Evolutionary conservation across 1,140 invertebrate species (phyloP), one percentile per base, ranked within the genome.

Genomic region (Anoplolepis gracilipes): DNA sequence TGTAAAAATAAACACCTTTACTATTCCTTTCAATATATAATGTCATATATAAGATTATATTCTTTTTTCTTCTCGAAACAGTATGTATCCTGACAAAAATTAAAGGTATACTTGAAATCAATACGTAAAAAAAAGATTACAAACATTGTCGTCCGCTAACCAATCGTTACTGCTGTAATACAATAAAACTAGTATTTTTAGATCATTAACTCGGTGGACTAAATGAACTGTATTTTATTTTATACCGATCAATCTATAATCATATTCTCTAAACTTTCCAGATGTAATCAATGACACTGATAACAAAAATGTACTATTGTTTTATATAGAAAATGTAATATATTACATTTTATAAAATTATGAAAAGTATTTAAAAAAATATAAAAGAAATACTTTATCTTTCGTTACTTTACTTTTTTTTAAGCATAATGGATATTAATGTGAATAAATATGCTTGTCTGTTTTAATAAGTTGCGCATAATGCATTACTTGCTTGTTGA

Each of bases 401-500:
- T n/a, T n/a, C n/a, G 8, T 42, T 42, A 10, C 10, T 42, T 42
- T 42, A 42, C 1, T n/a, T 78, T 61, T 70, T 10, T n/a, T 4
- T 39, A 69, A 70, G 16, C 5, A 30, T 19, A 75, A n/a, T 3
- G 33, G 0, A 39, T 19, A 39, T 61, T 33, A 33, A 33, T 16
- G 39, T 7, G 1, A 13, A 39, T 57, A 2, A 62, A 61, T 33
- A n/a, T n/a, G 86, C 78, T 91, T 84, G 95, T 96, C 92, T 25
- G 95, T 95, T 25, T 94, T 94, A 55, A 97, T 95, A 3, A 96
- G 94, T 93, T 98, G 97, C 0, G 95, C 96, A 87, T 97, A 98
- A 90, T 98, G 97, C 0, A 97, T 94, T 5, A 99, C 88, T 91
- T 98, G 98, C 90, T 96, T 0, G 96, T 96, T 0, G 98, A 97